Evolutionary conservation across 2,888 invertebrate genomes (phyloP), one percentile per base, ranked within the genome.

Genomic region (Galerucella pusilla): DNA sequence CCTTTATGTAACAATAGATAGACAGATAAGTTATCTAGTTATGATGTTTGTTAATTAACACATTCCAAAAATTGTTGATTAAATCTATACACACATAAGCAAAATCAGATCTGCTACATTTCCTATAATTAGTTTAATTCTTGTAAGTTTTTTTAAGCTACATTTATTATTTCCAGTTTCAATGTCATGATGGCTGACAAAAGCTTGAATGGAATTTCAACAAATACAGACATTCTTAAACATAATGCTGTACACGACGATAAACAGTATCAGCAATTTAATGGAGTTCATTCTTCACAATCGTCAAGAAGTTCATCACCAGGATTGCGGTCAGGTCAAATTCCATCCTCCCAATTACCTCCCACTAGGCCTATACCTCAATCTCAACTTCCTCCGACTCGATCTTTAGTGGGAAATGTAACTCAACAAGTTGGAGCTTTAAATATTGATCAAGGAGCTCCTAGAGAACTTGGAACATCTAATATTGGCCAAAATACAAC

Each of bases 221-320:
- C 65, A 12, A 73, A 71, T 68, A 71, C 68, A 54, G 75, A 75
- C 14, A 69, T 9, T 69, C 69, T 74, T 45, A 76, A 76, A 72
- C 71, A 72, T 25, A 72, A 68, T 61, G 64, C 28, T 42, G n/a
- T 71, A 42, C 42, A 54, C n/a, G 71, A 76, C 14, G 73, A 72
- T 57, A 75, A 73, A 69, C 49, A 68, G 3, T 75, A 70, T 35
- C 70, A 70, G 42, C 82, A 84, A 65, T 85, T 85, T 76, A 87
- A 88, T 80, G 87, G 87, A 16, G 78, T 86, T 49, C 85, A 85
- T 78, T 87, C 88, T 11, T 83, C 86, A 42, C 85, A 86, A 75
- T 88, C 88, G 10, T 88, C 88, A 14, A 83, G 88, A 75, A 86
- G 86, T 74, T 85, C 87, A 5, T 88, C 88, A 7, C 87, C 88